Percentiles rank a stretch among this genome's conserved stretches.
Conservation (phyloP, 2,113 vertebrate genomes). For the Pelecanus crispus region DNA sequence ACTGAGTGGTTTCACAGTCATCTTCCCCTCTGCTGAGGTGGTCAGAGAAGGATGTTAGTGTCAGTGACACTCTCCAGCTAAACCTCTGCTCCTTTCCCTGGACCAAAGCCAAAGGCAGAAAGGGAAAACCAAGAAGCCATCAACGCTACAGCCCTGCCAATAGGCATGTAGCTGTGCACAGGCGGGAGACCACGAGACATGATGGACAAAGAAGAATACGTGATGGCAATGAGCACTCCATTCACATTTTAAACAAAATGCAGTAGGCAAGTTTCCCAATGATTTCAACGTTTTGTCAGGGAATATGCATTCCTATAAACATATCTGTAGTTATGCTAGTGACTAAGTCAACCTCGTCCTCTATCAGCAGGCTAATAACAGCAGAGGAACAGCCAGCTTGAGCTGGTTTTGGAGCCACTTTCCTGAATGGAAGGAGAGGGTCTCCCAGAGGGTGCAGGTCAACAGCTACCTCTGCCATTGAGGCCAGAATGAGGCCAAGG, state of each 20-base stretch:
- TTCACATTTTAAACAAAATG: background rate
- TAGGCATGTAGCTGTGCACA: background rate
- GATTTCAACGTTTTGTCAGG: background rate
- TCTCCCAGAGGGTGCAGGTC: background rate
- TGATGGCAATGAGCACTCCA: rapidly evolving
- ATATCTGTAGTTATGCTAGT: background rate
- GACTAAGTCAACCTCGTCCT: background rate
- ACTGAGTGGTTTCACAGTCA: background rate
- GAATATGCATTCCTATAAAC: background rate
- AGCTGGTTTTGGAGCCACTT: background rate
- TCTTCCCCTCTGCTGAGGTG: background rate
- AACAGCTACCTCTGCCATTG: background rate
- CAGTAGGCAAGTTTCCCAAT: background rate
- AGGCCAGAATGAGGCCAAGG: background rate
- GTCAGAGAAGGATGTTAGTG: background rate
- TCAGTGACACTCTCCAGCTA: background rate
- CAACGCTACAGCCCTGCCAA: background rate
- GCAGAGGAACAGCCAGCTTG: background rate
- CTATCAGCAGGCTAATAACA: background rate
- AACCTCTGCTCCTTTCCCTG: background rate
- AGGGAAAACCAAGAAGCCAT: background rate
- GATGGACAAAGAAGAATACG: background rate
- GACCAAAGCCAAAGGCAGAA: background rate
- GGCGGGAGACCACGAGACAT: background rate
- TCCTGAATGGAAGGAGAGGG: background rate